These are phyloP conservation scores for Burhinus oedicnemus DNA, from an alignment of 2,113 vertebrate genomes.

Conservation along the genomic window DNA sequence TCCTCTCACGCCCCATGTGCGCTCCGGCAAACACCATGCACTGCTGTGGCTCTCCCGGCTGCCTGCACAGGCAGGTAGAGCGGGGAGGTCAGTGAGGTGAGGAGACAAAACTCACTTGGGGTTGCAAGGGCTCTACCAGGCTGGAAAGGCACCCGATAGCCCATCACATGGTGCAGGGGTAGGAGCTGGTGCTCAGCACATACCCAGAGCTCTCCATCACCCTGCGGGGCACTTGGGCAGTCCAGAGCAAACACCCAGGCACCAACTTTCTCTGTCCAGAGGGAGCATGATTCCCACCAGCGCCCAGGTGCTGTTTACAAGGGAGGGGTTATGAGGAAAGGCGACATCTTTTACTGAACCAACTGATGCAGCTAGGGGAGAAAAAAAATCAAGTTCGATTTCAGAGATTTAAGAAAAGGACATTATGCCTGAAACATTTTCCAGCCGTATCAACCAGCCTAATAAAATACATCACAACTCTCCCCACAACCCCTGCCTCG, in stretches of 20 bases:
- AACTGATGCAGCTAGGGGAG: neutral
- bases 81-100: rapidly evolving
- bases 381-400: neutral
- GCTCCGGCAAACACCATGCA: neutral
- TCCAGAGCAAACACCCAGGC: neutral
- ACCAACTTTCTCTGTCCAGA: neutral
- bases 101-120: neutral
- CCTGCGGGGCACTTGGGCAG: neutral
- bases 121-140: neutral
- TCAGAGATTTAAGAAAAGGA: neutral
- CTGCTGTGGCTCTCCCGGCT: rapidly evolving
- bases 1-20: rapidly evolving
- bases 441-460: neutral
- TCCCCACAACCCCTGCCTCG: neutral
- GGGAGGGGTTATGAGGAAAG: neutral
- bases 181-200: neutral
- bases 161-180: neutral
- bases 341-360: neutral
- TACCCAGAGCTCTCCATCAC: neutral
- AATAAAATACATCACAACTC: neutral
- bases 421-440: neutral
- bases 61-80: neutral
- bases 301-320: neutral
- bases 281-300: rapidly evolving
- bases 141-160: neutral